Conservation (phyloP, 2,113 vertebrate genomes). For the Zapus hudsonius region DNA sequence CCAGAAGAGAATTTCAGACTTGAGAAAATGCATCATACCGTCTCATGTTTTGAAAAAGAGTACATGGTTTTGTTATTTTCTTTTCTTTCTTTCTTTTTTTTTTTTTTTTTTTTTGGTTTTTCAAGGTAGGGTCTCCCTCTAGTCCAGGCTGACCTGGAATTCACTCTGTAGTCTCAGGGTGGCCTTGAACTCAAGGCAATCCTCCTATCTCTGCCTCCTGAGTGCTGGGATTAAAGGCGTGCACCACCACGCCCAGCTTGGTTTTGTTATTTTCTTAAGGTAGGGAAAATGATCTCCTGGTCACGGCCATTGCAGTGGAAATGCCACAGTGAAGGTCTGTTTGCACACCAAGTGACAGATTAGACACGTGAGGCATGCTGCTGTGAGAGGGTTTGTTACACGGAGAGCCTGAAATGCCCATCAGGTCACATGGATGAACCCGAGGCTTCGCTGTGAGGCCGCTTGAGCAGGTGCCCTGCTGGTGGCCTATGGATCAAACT, state of each 20-base stretch:
- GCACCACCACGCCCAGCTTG: too few species aligned
- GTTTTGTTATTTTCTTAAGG: neutral
- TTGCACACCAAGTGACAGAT: fast-evolving
- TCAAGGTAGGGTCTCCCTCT: too few species aligned
- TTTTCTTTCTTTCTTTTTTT: too few species aligned
- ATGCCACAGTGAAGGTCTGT: neutral
- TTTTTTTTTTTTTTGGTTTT: too few species aligned
- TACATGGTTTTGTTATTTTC: neutral
- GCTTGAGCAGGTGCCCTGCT: neutral
- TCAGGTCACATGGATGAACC: neutral
- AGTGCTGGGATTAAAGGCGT: too few species aligned
- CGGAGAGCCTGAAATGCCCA: too few species aligned
- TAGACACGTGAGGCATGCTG: neutral
- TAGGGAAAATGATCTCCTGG: constrained; percentile 44
- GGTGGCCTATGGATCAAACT: neutral
- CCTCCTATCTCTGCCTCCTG: too few species aligned
- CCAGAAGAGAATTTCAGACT: neutral
- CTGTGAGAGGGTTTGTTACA: too few species aligned
- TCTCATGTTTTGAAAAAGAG: neutral
- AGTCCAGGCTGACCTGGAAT: too few species aligned
- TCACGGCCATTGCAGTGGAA: neutral
- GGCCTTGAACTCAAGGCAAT: too few species aligned
- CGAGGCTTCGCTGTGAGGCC: neutral
- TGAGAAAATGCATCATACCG: neutral
- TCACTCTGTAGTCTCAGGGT: too few species aligned